Conservation (phyloP, 2,888 invertebrate species). For the Pyrocoelia pectoralis region DNA sequence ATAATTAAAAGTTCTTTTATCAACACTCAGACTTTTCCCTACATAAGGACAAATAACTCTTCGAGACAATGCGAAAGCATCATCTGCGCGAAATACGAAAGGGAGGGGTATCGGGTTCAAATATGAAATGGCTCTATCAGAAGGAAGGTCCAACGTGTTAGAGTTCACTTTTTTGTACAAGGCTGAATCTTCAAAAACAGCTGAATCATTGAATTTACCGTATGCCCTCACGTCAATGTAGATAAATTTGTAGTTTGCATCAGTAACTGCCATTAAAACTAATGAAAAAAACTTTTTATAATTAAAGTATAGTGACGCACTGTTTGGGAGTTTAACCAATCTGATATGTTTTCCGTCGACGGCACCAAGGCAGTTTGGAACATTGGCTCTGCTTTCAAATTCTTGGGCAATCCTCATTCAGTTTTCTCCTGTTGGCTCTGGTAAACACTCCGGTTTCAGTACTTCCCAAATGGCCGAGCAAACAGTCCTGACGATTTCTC, state of each 20-base stretch:
- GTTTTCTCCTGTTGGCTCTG: not conserved
- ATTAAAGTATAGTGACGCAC: not conserved
- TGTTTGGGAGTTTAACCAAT: not conserved
- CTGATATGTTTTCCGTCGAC: slow-evolving; percentile 12
- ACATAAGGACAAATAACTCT: slow-evolving; percentile 15
- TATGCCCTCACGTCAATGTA: not conserved
- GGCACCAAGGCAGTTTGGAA: not conserved
- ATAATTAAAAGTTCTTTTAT: slow-evolving; percentile 16
- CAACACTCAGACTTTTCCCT: not conserved
- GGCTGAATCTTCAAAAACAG: too few relatives aligned
- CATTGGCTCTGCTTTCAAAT: not conserved
- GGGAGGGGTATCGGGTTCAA: not conserved
- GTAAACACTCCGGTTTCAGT: not conserved
- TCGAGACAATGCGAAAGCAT: slow-evolving; percentile 14
- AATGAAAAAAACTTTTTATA: slow-evolving; percentile 5
- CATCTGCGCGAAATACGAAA: slow-evolving; percentile 10
- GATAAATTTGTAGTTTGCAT: slow-evolving; percentile 10
- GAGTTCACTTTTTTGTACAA: too few relatives aligned
- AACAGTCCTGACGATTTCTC: not conserved
- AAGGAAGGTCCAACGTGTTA: not conserved
- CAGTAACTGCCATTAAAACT: not conserved
- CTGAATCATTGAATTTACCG: not conserved
- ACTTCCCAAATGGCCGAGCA: not conserved
- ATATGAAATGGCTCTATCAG: not conserved
- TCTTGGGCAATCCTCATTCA: not conserved